Conservation (phyloP, 1,140 invertebrate genomes). For the Atopsyche davidsoni region DNA sequence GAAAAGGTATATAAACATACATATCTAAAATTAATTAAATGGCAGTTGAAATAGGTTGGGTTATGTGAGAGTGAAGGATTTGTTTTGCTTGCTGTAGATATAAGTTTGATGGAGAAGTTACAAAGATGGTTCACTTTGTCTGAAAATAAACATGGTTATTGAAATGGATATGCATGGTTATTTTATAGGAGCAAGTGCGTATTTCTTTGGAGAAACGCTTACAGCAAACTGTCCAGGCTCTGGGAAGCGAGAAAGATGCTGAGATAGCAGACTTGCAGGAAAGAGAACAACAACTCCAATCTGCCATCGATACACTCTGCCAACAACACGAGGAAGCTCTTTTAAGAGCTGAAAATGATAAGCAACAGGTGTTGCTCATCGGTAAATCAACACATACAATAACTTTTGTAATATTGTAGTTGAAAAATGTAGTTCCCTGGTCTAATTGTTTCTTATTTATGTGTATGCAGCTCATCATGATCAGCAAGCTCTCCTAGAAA, state of each 20-base stretch:
- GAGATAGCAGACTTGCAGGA: conserved; percentile 67
- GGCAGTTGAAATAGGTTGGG: too few species aligned
- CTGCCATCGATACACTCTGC: conserved; percentile 68
- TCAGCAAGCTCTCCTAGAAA: conserved; percentile 73
- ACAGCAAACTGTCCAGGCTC: conserved; percentile 62
- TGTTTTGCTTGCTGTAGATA: too few species aligned
- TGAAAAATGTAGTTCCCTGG: not conserved
- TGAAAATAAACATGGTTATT: too few species aligned
- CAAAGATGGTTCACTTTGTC: too few species aligned
- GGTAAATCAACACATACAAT: conserved; percentile 45
- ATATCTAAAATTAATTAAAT: too few species aligned
- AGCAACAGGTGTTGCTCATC: conserved; percentile 78
- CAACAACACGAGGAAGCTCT: conserved; percentile 80
- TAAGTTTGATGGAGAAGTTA: too few species aligned
- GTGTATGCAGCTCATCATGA: conserved; percentile 67
- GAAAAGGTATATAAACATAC: conserved; percentile 56
- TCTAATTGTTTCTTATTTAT: conserved; percentile 5
- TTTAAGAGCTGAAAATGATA: conserved; percentile 78
- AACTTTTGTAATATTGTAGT: not conserved
- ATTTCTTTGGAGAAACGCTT: conserved; percentile 66
- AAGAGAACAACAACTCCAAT: conserved; percentile 65
- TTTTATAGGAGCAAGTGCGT: conserved; percentile 58
- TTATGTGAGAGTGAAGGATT: too few species aligned
- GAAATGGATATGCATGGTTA: too few species aligned
- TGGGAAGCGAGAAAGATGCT: conserved; percentile 67